Base-by-base conservation (phyloP, 2,797 vertebrate genomes). In the Acipenser ruthenus region DNA sequence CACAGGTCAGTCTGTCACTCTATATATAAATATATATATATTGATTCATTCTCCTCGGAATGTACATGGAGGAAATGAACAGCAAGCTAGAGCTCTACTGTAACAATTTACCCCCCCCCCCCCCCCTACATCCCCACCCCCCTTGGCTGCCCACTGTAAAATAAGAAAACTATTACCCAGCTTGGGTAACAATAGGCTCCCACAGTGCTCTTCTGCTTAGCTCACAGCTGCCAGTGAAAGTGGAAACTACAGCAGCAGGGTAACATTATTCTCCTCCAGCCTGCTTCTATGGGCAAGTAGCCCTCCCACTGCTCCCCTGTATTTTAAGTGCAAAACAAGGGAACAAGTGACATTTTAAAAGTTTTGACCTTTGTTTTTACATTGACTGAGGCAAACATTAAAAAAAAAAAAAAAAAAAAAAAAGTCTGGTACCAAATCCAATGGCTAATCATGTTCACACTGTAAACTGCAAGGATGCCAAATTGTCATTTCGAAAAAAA, bases 321-420 rank as follows among this genome's bases (percentile, higher is more conserved):
- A 89, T 90, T 89, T 90, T 91, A 91, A 92, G 91, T 92, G 92
- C 89, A 90, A 91, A 91, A 88, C 86, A 86, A 88, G 72, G 85
- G 84, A 91, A 90, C 87, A 89, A 90, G 86, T 92, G 92, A 93
- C 91, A 92, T 93, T 93, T 93, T 89, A 87, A 91, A 90, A 88
- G 88, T 91, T 89, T 84, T 89, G 91, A 92, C 91, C 89, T 93
- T 93, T 91, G 82, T 87, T 84, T 77, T 82, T 79, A 4, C 79
- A 72, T 82, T 82, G 88, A 89, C 79, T 56, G 64, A 82, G 67
- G 79, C 82, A 85, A 86, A 80, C 83, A 85, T 88, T 89, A 56
- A 60, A 70, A 67, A 70, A 66, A 51, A 60, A 66, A 74, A n/a
- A 18, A 18, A 18, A 1, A 37, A 37, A 37, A 37, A 37, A 37